Evolutionary conservation across 2,888 invertebrate genomes (phyloP), one percentile per base, ranked within the genome.

Genomic region (Cynaeus angustus): DNA sequence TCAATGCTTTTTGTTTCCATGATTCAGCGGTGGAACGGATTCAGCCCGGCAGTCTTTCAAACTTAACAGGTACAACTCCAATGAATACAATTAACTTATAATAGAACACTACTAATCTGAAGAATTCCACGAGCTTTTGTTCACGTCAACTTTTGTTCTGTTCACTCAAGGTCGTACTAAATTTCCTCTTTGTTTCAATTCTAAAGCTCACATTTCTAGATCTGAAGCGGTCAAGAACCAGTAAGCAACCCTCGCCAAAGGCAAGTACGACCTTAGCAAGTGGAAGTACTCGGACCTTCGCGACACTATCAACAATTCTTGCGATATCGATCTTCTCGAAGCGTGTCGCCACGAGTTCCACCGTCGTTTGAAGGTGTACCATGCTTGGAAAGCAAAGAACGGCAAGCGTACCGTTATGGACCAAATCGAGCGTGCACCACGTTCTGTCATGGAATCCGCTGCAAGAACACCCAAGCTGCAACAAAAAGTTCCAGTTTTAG

Each of bases 261-360:
- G 94, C 82, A 98, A 98, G 83, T 93, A 94, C 86, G 98, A 99
- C 86, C 88, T 99, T 66, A 95, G 96, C 37, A 97, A 97, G 82
- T 99, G 98, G 98, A 98, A 97, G 84, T 99, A 99, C 86, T 98
- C 98, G 0, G 97, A 99, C 82, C 87, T 99, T 28, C 90, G 99
- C 55, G 99, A 99, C 85, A 95, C 97, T 37, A 99, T 99, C 85
- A 99, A 99, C 85, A 99, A 98, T 4, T 98, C 98, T 43, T 98
- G 97, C 87, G 98, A 99, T 87, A 94, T 99, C 83, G 98, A 98
- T 79, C 87, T 99, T 61, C 87, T 99, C 68, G 97, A 98, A 91
- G 97, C 98, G n/a, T 99, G 98, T 84, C 92, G 97, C 66, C 95
- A 96, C 83, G 99, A 99, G 86, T 99, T 99, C 88, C 98, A 99